Percentiles rank a stretch among this genome's conserved stretches.
Conservation (phyloP, 1,140 invertebrate species). For the Nebria ingens region DNA sequence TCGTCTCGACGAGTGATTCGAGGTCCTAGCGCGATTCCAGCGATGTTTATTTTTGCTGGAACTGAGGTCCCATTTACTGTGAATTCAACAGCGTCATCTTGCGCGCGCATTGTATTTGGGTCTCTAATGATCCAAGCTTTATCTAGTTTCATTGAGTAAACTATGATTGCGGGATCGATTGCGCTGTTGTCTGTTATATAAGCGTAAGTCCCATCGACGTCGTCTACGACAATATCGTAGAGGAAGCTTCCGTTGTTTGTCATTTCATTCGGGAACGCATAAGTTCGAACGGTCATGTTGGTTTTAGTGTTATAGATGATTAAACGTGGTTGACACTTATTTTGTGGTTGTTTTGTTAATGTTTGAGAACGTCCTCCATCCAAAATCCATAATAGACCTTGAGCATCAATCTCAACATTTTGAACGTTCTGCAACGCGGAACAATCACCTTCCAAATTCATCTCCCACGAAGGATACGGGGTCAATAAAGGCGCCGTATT, state of each 20-base stretch:
- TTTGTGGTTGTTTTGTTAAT: slow-evolving; percentile 30
- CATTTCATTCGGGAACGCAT: slow-evolving; percentile 43
- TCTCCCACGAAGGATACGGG: slow-evolving; percentile 56
- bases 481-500: slow-evolving; percentile 45
- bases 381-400: slow-evolving; percentile 58
- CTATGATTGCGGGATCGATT: slow-evolving; percentile 56
- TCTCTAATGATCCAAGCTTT: slow-evolving; percentile 58
- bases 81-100: slow-evolving; percentile 43
- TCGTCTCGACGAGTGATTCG: slow-evolving; percentile 26
- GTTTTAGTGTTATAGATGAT: slow-evolving; percentile 56
- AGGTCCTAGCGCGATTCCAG: slow-evolving; percentile 58
- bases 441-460: slow-evolving; percentile 50
- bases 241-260: slow-evolving; percentile 42
- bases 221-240: slow-evolving; percentile 58
- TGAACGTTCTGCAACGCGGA: slow-evolving; percentile 55
- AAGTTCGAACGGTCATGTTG: slow-evolving; percentile 40
- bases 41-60: slow-evolving; percentile 42
- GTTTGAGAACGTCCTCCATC: slow-evolving; percentile 47
- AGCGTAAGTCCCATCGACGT: slow-evolving; percentile 50
- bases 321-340: slow-evolving; percentile 49
- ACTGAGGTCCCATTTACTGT: slow-evolving; percentile 44
- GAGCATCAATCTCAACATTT: slow-evolving; percentile 55
- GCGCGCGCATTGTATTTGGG: slow-evolving; percentile 48
- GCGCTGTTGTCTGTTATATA: slow-evolving; percentile 58
- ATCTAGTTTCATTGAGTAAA: slow-evolving; percentile 47